A percentile compares a stretch with the other conserved stretches of the same genome.
Conservation (phyloP, 2,797 vertebrate genomes). For the Clarias laeviceps region DNA sequence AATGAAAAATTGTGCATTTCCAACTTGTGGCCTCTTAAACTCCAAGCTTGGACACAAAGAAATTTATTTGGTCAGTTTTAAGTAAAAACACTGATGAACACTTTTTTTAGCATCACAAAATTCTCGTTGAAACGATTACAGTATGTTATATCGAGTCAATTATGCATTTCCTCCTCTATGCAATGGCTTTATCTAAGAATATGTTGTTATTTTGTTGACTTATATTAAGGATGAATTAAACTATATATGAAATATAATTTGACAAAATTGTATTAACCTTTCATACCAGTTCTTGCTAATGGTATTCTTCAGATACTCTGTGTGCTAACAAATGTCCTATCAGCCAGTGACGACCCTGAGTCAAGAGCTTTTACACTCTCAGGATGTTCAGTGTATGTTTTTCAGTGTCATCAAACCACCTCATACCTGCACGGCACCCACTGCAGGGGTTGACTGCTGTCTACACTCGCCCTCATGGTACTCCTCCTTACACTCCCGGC, state of each 20-base stretch:
- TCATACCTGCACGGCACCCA: conserved; percentile 63
- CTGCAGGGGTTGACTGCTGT: neutral
- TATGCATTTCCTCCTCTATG: neutral
- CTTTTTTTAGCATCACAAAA: neutral
- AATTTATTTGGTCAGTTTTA: neutral
- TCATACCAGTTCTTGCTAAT: neutral
- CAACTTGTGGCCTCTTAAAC: neutral
- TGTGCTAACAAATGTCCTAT: neutral
- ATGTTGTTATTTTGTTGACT: neutral
- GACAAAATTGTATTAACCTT: neutral
- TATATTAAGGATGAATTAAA: neutral
- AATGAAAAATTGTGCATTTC: neutral
- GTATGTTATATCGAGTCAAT: neutral
- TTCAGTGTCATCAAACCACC: neutral
- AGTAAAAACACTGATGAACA: neutral
- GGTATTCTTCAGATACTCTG: neutral
- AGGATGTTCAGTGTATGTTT: conserved; percentile 1
- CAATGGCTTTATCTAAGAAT: neutral
- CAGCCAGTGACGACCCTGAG: neutral
- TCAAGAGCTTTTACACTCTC: neutral
- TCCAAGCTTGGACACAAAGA: neutral
- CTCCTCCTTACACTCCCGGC: conserved; percentile 80
- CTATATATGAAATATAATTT: neutral
- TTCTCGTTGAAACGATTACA: too few relatives aligned
- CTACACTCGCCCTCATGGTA: conserved; percentile 79